Percentiles rank a stretch among this genome's conserved stretches.
Conservation (phyloP, 2,113 vertebrate genomes). For the Euleptes europaea region DNA sequence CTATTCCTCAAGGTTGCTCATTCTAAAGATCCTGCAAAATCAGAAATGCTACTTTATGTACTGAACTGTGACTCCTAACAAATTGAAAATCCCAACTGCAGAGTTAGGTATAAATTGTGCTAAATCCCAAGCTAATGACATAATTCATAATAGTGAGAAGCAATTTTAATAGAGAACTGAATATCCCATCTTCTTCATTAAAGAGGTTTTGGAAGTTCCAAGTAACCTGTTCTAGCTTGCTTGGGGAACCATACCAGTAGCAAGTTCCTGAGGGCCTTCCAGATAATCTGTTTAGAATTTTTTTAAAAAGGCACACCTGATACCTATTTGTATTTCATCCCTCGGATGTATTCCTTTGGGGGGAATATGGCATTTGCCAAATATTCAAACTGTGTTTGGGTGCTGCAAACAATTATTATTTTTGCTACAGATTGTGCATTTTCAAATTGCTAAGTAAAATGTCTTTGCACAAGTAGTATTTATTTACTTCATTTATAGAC, state of each 20-base stretch:
- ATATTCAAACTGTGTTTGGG: neutral
- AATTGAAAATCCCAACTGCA: neutral
- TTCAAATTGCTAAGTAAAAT: neutral
- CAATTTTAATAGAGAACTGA: neutral
- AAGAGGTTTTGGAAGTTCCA: neutral
- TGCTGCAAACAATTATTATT: neutral
- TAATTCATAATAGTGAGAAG: neutral
- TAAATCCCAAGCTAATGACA: neutral
- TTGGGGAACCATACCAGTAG: neutral
- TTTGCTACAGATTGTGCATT: neutral
- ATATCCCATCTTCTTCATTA: neutral
- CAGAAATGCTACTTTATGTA: too few relatives aligned
- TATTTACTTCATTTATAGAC: too few relatives aligned
- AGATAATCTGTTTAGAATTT: neutral
- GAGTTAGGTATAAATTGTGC: neutral
- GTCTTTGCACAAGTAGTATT: neutral
- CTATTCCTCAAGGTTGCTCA: neutral
- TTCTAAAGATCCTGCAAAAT: neutral
- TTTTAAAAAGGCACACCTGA: neutral
- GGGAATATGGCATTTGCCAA: neutral
- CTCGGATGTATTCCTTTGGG: neutral
- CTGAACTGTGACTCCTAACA: neutral
- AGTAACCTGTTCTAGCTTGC: conserved; percentile 1
- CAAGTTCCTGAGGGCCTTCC: neutral
- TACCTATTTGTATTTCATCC: neutral